Percentiles rank a stretch among this genome's conserved stretches.
phyloP scores from a whole-genome alignment of 2,113 vertebrate genomes.

The Chiloscyllium plagiosum region DNA sequence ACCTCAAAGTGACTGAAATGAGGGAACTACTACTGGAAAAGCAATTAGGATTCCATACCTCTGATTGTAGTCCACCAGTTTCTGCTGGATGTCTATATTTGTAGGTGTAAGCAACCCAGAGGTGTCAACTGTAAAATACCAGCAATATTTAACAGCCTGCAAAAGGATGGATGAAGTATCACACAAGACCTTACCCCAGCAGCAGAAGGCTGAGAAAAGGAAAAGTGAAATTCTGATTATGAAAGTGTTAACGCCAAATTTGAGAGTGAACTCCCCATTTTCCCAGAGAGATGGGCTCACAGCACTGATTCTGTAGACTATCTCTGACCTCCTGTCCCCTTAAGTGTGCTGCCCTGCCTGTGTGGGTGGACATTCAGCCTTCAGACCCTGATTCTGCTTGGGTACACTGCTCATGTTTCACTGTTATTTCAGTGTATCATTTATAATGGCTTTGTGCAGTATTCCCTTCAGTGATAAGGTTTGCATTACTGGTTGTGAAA shows the following conservation, averaged over 20 bases:
- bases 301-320: neutral
- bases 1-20: neutral
- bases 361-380: neutral
- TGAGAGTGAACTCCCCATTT: neutral
- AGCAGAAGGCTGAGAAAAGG: neutral
- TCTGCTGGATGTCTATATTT: neutral
- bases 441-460: neutral
- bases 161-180: neutral
- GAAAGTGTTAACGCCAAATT: neutral
- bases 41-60: neutral
- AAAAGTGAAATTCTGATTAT: neutral
- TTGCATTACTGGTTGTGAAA: neutral
- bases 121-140: neutral
- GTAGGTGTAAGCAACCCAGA: neutral
- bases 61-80: neutral
- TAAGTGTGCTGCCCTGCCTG: neutral
- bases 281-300: neutral
- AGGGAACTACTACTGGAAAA: too few species aligned
- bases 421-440: neutral
- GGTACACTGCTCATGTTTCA: neutral
- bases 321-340: neutral
- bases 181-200: neutral
- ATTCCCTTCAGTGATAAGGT: neutral
- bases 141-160: neutral
- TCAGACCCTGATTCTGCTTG: neutral